Base-by-base conservation (phyloP, 2,797 vertebrate species). In the Hybognathus amarus region DNA sequence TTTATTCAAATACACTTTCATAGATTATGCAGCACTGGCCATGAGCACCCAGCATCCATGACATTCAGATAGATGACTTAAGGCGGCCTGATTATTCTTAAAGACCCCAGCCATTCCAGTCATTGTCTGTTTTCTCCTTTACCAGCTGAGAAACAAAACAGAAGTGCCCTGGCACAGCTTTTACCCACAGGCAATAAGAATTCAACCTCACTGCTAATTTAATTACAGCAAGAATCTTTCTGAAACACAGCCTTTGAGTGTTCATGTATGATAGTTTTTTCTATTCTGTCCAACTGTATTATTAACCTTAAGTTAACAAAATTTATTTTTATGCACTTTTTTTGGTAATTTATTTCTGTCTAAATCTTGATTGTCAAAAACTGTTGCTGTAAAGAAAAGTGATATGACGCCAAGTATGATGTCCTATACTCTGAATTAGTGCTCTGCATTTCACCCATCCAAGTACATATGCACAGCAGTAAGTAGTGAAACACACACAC, bases 1-100 rank as follows among this genome's bases (percentile, higher is more conserved):
- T 33, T 73, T 59, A 56, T 38, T 13, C 12, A 56, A 56, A 75
- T 2, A 8, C 6, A 36, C 15, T 56, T 38, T 33, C 33, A 33
- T 56, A 33, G 5, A 22, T 74, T 54, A 22, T 36, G 30, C 30
- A 75, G 54, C 50, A 75, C 33, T 69, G 38, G n/a, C 67, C 6
- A 0, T 69, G 67, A 75, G 71, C 71, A 1, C 45, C 4, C 17
- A 74, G 50, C 30, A 56, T 17, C 20, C 4, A n/a, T 75, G 71
- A 38, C 50, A 75, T 74, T n/a, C 12, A 56, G 20, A 75, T 38
- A 38, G 33, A 75, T n/a, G 30, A 74, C 20, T 74, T 54, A 54
- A 74, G 70, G 33, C 13, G 1, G 47, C 5, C 4, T 1, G 18
- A 22, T 56, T 9, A 24, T 11, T 76, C 13, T 59, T 76, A 76